phyloP scores from a whole-genome alignment of 2,797 vertebrate genomes.

The Danio jaintianensis region DNA sequence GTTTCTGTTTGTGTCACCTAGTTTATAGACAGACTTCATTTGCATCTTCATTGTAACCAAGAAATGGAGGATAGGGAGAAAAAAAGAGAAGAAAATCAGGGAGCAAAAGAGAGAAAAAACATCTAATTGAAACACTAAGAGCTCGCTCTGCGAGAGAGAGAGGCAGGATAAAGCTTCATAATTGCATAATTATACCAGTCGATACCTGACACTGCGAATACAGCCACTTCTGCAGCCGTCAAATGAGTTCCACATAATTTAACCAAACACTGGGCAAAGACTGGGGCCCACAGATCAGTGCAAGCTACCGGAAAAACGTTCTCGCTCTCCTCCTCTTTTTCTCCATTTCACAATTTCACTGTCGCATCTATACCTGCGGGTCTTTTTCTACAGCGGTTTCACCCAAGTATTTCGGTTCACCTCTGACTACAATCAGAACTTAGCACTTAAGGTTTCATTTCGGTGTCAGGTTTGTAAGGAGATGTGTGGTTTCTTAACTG shows the following conservation, averaged over 20 bases:
- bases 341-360: constrained; percentile 51
- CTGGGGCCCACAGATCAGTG: constrained; percentile 67
- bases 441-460: constrained; percentile 21
- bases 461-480: constrained; percentile 3
- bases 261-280: constrained; percentile 81
- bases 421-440: constrained; percentile 20
- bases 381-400: not conserved
- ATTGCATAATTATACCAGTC: constrained; percentile 85
- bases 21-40: constrained; percentile 46
- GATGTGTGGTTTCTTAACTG: not conserved
- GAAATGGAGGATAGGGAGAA: constrained; percentile 5
- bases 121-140: constrained; percentile 75
- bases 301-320: constrained; percentile 68
- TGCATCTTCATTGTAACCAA: constrained; percentile 50
- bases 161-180: constrained; percentile 81
- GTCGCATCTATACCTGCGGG: constrained; percentile 12
- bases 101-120: constrained; percentile 46
- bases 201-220: constrained; percentile 82
- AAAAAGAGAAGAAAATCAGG: constrained; percentile 30
- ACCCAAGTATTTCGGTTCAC: not conserved
- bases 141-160: constrained; percentile 59
- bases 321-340: constrained; percentile 42
- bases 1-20: not conserved
- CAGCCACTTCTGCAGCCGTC: constrained; percentile 73
- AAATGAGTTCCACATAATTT: constrained; percentile 85